Base-by-base conservation (phyloP, 2,888 invertebrate genomes). In the Erannis defoliaria region DNA sequence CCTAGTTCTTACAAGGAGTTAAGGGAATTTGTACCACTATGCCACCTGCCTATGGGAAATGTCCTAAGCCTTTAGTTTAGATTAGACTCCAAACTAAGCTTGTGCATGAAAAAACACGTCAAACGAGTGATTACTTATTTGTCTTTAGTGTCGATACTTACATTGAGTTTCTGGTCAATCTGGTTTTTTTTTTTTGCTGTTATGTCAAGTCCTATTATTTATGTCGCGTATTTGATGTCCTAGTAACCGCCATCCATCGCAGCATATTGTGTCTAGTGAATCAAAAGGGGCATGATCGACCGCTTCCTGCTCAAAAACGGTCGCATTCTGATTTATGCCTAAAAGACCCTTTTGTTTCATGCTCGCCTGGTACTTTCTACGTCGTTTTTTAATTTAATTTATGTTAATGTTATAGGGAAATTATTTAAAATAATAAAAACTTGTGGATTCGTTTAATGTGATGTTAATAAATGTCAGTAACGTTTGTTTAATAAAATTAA, bases 281-380 rank as follows among this genome's bases (percentile, higher is more conserved):
- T 78, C 79, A 51, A 84, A 86, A 85, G 86, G 85, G 85, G 84
- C 82, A 87, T 91, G 90, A 91, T 90, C 86, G 89, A 91, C 89
- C 86, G 88, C 76, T 90, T 90, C 90, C 90, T 90, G 80, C 76
- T 82, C 81, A 79, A 78, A 75, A 85, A 82, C 84, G 81, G 84
- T 82, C 84, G 78, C 81, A 70, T 82, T 86, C 83, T 88, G 86
- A 88, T 87, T 86, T 84, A 88, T 84, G 73, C 78, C 75, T 62
- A 68, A 63, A 62, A 56, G 62, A 55, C 70, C 67, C 68, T 63
- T 58, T 81, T 78, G 80, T 86, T 86, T 87, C 82, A 85, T 88
- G 80, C 67, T 55, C 64, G 72, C 78, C 81, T 81, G 79, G 80
- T 83, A 68, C 74, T 67, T 72, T 74, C 70, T 66, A 72, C 33